Evolutionary conservation across 2,113 vertebrate genomes (phyloP).

Genomic region (Oreochromis spilurus): DNA sequence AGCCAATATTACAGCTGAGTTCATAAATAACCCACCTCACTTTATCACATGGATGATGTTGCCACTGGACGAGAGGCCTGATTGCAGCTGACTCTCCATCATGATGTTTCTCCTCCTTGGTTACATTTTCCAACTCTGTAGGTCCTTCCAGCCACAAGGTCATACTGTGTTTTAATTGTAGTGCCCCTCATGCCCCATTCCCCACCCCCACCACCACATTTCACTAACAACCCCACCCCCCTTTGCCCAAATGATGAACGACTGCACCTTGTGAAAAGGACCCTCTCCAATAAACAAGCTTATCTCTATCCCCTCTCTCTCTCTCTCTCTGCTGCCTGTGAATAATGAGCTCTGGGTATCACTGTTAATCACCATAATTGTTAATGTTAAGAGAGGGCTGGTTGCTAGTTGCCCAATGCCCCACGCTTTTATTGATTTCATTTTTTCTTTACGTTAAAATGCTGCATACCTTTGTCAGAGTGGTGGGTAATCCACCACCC

Average conservation of each 20-base stretch:
- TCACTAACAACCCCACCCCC: background rate
- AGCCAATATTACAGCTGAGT: background rate
- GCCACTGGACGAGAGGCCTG: background rate
- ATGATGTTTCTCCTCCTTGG: background rate
- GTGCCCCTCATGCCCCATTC: constrained; percentile 60
- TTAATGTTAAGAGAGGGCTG: constrained; percentile 83
- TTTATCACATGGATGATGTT: background rate
- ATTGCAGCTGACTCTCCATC: background rate
- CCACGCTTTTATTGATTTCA: constrained; percentile 82
- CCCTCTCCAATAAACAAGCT: constrained; percentile 86
- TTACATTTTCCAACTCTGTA: constrained; percentile 23
- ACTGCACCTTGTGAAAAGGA: constrained; percentile 71
- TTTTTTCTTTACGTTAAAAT: constrained; percentile 78
- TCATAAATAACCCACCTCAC: background rate
- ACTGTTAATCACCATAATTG: constrained; percentile 90
- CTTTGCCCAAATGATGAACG: constrained; percentile 67
- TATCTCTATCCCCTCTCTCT: constrained; percentile 78
- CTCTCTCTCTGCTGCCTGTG: constrained; percentile 69
- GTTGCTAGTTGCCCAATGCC: constrained; percentile 76
- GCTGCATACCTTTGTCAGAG: constrained; percentile 71
- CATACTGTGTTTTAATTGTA: constrained; percentile 88
- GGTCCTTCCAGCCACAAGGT: constrained; percentile 82
- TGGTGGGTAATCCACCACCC: constrained; percentile 65
- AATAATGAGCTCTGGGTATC: constrained; percentile 89
- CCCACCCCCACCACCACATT: background rate